phyloP scores from a whole-genome alignment of 2,888 invertebrate species.

The Drosophila meridionalis region DNA sequence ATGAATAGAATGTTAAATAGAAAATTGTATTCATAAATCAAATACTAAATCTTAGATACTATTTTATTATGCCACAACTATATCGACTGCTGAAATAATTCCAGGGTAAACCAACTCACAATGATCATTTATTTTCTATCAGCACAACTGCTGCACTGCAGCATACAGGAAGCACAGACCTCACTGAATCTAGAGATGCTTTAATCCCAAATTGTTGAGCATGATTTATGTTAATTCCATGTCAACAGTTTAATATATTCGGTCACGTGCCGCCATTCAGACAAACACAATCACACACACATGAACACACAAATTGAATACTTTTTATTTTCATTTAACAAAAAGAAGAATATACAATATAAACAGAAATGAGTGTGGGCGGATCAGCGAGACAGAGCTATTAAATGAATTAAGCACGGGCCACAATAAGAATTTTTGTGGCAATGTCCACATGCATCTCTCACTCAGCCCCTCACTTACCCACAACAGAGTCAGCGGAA shows the following conservation, averaged over 20 bases:
- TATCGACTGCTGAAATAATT: too few relatives aligned
- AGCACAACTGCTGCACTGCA: neutral
- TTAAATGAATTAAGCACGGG: slow-evolving; percentile 61
- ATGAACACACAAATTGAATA: neutral
- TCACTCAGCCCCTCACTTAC: slow-evolving; percentile 82
- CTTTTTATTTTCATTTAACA: neutral
- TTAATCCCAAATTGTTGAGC: slow-evolving; percentile 63
- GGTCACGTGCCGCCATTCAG: slow-evolving; percentile 81
- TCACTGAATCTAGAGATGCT: slow-evolving; percentile 18
- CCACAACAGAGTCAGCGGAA: slow-evolving; percentile 92
- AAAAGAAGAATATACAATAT: neutral
- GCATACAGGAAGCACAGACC: neutral
- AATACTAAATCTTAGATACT: too few relatives aligned
- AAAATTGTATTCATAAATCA: too few relatives aligned
- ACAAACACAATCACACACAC: neutral
- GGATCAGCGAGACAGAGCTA: slow-evolving; percentile 38
- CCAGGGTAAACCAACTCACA: too few relatives aligned
- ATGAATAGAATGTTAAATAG: too few relatives aligned
- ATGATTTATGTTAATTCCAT: slow-evolving; percentile 83
- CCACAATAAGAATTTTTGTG: slow-evolving; percentile 25
- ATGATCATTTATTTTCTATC: neutral
- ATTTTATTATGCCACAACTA: too few relatives aligned
- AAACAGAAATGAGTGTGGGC: slow-evolving; percentile 40
- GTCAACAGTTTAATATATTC: slow-evolving; percentile 83
- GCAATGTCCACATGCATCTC: neutral